Percentiles rank a stretch among this genome's conserved stretches.
Evolutionary conservation across 2,888 invertebrate genomes (phyloP).

Genomic region (Aphodius sticticus): DNA sequence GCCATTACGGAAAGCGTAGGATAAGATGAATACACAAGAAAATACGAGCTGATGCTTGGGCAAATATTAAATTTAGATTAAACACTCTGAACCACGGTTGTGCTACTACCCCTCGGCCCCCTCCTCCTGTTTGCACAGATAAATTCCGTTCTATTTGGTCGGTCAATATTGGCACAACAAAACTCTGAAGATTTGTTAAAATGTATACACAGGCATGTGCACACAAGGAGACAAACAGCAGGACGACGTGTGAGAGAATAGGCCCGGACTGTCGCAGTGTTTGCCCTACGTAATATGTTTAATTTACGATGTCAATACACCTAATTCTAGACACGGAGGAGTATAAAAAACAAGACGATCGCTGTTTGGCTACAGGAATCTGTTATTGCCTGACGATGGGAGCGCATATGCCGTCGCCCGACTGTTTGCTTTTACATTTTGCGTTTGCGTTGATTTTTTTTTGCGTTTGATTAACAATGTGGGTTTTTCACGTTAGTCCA

Average conservation of each 20-base stretch:
- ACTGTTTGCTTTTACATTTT: too few species aligned
- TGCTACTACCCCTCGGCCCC: not conserved
- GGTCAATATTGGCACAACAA: slow-evolving; percentile 16
- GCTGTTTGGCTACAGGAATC: too few species aligned
- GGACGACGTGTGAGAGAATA: not conserved
- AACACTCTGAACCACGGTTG: not conserved
- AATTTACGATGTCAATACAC: not conserved
- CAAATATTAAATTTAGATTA: slow-evolving; percentile 4
- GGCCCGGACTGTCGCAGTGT: not conserved
- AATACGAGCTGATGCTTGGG: not conserved
- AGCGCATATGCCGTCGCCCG: too few species aligned
- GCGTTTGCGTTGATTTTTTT: too few species aligned
- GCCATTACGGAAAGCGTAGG: not conserved
- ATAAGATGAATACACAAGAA: not conserved
- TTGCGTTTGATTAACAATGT: too few species aligned
- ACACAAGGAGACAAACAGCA: not conserved
- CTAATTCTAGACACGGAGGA: not conserved
- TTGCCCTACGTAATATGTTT: not conserved
- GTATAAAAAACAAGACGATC: not conserved
- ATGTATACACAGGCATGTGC: not conserved
- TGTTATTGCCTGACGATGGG: too few species aligned
- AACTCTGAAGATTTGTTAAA: slow-evolving; percentile 4
- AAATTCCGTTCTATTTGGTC: slow-evolving; percentile 19
- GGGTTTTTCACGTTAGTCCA: too few species aligned
- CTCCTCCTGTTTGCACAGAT: slow-evolving; percentile 18